Evolutionary conservation across 2,888 invertebrate genomes (phyloP).

Genomic region (Augiades crinisus): DNA sequence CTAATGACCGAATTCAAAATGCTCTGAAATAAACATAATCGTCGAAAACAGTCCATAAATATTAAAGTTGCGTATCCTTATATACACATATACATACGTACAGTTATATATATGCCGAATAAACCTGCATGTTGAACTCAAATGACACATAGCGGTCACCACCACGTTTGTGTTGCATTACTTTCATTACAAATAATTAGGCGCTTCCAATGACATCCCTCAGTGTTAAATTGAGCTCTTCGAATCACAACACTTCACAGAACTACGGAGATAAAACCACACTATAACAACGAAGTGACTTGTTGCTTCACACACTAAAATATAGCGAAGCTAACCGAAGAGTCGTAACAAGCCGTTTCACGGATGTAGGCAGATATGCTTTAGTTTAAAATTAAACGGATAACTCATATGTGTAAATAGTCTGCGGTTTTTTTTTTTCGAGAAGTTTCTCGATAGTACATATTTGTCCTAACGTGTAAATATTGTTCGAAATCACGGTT

Average conservation of each 20-base stretch:
- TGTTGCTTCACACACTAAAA: constrained; percentile 1
- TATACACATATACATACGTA: no score
- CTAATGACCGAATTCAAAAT: no score
- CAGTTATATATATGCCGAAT: no score
- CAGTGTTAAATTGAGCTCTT: not conserved
- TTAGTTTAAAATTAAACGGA: not conserved
- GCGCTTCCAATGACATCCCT: not conserved
- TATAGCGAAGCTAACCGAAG: not conserved
- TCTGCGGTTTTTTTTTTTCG: not conserved
- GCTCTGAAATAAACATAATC: no score
- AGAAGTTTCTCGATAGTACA: not conserved
- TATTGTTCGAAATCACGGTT: not conserved
- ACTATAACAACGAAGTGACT: not conserved
- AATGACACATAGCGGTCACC: not conserved
- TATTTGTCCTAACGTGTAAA: not conserved
- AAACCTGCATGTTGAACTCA: no score
- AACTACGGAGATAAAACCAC: not conserved
- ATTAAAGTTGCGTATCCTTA: no score
- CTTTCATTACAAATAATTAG: constrained; percentile 7
- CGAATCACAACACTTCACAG: not conserved
- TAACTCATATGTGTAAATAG: not conserved
- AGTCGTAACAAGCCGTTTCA: not conserved
- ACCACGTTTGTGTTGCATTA: not conserved
- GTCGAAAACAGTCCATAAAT: no score
- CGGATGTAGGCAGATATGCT: not conserved